A percentile compares a stretch with the other conserved stretches of the same genome.
phyloP scores from a whole-genome alignment of 2,113 vertebrate species.

The Heterotis niloticus region DNA sequence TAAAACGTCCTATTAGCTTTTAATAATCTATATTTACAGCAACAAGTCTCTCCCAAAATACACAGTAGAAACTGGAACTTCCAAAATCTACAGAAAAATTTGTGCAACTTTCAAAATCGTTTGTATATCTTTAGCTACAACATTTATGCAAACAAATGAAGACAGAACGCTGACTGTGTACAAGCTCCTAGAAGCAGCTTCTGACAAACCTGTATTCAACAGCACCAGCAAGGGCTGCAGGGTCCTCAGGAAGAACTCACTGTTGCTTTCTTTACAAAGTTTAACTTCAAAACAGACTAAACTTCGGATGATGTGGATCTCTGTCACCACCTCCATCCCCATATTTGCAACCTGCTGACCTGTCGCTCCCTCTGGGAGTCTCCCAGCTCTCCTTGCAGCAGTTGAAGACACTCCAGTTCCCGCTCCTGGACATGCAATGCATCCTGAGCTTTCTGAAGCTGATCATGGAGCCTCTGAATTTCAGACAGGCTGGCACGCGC shows the following conservation, averaged over 20 bases:
- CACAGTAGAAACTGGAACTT: too few species aligned
- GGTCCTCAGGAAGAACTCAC: too few species aligned
- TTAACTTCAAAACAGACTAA: too few species aligned
- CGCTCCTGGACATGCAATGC: constrained; percentile 73
- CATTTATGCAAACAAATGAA: too few species aligned
- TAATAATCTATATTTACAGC: background rate
- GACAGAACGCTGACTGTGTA: too few species aligned
- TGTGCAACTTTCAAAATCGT: too few species aligned
- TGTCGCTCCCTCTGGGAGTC: constrained; percentile 67
- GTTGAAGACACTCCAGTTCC: constrained; percentile 73
- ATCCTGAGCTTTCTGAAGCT: constrained; percentile 73
- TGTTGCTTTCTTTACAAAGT: too few species aligned
- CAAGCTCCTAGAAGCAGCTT: too few species aligned
- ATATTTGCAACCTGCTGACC: constrained; percentile 52
- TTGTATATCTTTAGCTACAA: too few species aligned
- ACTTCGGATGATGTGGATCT: background rate
- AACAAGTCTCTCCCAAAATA: background rate
- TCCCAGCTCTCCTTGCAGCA: constrained; percentile 65
- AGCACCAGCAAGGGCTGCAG: too few species aligned
- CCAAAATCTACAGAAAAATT: too few species aligned
- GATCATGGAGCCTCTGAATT: constrained; percentile 67
- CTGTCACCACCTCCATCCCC: constrained; percentile 1
- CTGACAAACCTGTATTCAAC: too few species aligned
- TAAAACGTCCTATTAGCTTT: background rate
- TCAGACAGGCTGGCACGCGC: constrained; percentile 68